These are phyloP conservation scores for Hepsetus odoe DNA, from an alignment of 2,113 vertebrate genomes.

Conservation along the genomic window DNA sequence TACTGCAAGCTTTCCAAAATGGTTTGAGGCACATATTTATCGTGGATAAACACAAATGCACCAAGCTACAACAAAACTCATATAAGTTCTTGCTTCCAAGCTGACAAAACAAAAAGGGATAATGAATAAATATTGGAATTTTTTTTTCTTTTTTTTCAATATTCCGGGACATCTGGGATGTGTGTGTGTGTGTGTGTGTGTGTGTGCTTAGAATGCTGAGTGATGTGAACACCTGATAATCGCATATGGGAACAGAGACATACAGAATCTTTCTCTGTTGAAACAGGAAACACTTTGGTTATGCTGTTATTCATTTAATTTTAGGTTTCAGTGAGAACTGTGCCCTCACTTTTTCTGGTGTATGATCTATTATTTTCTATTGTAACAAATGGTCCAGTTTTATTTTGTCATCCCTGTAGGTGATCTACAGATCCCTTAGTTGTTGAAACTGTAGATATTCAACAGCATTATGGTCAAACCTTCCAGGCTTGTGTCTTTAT, in stretches of 20 bases:
- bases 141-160: not conserved
- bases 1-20: not conserved
- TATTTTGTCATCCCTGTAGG: no score
- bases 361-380: not conserved
- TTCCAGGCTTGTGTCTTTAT: no score
- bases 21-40: conserved; percentile 4
- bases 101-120: conserved; percentile 1
- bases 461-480: no score
- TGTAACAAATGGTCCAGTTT: no score
- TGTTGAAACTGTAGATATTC: no score
- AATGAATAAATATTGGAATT: conserved; percentile 15
- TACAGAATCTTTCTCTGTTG: not conserved
- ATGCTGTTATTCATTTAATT: not conserved
- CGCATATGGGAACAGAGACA: conserved; percentile 10
- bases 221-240: conserved; percentile 16
- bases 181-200: not conserved
- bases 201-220: not conserved
- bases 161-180: not conserved
- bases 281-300: not conserved
- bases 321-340: not conserved
- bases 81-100: conserved; percentile 5
- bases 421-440: no score
- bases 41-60: conserved; percentile 16
- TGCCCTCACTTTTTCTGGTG: not conserved
- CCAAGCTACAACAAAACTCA: conserved; percentile 4